phyloP scores from a whole-genome alignment of 53 echinoderm and acorn worm species.

The Patiria pectinifera region DNA sequence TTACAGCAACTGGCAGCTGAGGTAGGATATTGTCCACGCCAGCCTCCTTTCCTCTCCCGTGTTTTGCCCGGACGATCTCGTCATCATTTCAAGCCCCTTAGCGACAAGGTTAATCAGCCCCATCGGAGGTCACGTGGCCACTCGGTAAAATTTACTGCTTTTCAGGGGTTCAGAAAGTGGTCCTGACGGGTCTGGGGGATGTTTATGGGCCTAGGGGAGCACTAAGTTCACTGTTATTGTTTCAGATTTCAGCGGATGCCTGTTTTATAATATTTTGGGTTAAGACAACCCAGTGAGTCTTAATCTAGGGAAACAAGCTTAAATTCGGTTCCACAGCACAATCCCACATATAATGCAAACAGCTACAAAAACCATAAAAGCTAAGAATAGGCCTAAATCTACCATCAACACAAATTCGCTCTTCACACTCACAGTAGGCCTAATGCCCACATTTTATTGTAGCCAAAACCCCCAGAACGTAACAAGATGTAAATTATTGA shows the following conservation, averaged over 20 bases:
- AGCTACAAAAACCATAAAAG: neutral
- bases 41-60: neutral
- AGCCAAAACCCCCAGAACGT: too few species aligned
- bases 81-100: constrained; percentile 22
- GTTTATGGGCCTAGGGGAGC: constrained; percentile 43
- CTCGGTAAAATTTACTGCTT: constrained; percentile 42
- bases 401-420: neutral
- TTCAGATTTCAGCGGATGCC: constrained; percentile 25
- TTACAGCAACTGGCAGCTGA: neutral
- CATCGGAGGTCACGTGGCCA: constrained; percentile 45
- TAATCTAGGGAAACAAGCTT: neutral
- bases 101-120: constrained; percentile 54
- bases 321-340: neutral
- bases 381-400: too few species aligned
- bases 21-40: neutral
- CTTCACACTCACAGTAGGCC: neutral
- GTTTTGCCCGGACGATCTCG: neutral
- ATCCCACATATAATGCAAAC: neutral
- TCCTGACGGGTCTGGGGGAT: constrained; percentile 27
- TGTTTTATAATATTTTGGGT: neutral
- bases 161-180: neutral
- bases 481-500: too few species aligned
- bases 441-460: neutral
- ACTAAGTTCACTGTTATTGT: constrained; percentile 35
- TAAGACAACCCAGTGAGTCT: neutral